phyloP scores from a whole-genome alignment of 2,113 vertebrate species.

The Hypocryptadius cinnamomeus region DNA sequence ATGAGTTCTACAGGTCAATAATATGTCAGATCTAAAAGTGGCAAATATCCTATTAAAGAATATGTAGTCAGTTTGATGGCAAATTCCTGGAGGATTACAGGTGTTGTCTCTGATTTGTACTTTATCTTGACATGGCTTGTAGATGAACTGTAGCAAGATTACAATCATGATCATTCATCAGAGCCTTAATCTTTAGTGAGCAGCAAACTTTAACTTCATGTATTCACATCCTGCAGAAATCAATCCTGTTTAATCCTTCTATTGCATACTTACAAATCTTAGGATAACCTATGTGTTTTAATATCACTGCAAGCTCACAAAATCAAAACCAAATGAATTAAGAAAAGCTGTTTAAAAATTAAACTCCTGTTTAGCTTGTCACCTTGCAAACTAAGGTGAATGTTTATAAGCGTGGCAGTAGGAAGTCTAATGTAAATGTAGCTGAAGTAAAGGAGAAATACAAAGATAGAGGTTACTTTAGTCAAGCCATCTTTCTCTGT shows the following conservation, averaged over 20 bases:
- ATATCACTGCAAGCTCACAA: neutral
- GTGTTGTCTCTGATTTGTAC: constrained; percentile 24
- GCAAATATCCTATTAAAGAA: neutral
- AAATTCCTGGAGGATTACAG: neutral
- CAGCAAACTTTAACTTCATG: neutral
- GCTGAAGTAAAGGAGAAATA: neutral
- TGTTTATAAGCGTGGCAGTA: neutral
- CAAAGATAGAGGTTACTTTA: neutral
- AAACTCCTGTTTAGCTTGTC: neutral
- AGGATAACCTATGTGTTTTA: neutral
- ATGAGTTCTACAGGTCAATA: neutral
- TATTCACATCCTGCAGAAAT: constrained; percentile 8
- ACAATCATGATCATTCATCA: neutral
- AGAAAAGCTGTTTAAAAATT: neutral
- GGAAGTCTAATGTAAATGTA: neutral
- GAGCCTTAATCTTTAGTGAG: neutral
- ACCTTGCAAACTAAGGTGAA: neutral
- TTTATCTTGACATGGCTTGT: constrained; percentile 16
- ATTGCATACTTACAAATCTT: constrained; percentile 10
- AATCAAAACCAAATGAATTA: constrained; percentile 11
- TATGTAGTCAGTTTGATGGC: neutral
- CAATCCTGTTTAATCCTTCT: constrained; percentile 5
- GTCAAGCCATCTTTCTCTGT: neutral
- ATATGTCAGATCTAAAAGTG: neutral
- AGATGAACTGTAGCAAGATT: constrained; percentile 19